These are phyloP conservation scores for Acrocephalus scirpaceus DNA, from an alignment of 2,797 vertebrate species.

Conservation along the genomic window DNA sequence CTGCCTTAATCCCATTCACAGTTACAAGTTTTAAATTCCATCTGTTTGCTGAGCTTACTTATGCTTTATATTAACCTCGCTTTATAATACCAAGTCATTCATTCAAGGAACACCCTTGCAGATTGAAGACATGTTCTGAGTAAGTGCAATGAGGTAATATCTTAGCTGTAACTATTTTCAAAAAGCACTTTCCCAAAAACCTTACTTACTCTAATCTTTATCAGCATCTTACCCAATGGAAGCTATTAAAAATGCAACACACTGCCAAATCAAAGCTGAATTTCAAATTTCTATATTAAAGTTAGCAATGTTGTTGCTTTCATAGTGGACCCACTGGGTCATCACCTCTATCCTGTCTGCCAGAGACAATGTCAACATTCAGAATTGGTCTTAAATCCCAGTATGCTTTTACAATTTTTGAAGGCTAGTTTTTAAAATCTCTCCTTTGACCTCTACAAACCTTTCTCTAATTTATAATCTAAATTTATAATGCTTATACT, in stretches of 20 bases:
- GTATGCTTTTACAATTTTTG: background rate
- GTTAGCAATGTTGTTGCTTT: background rate
- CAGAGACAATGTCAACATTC: background rate
- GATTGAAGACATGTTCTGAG: background rate
- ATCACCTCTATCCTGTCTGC: background rate
- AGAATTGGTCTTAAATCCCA: background rate
- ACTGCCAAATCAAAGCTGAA: background rate
- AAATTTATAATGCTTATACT: background rate
- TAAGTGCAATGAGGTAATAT: background rate
- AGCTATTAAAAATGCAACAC: background rate
- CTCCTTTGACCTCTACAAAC: background rate
- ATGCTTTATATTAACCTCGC: background rate
- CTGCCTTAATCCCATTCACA: conserved; percentile 63
- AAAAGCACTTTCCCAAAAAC: background rate
- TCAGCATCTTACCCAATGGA: background rate
- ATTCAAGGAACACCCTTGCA: background rate
- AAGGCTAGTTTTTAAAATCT: background rate
- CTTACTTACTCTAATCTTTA: background rate
- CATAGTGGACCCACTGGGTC: background rate
- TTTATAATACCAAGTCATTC: conserved; percentile 33
- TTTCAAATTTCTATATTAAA: background rate
- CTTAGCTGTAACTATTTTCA: background rate
- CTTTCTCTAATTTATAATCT: background rate
- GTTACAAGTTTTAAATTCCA: conserved; percentile 48
- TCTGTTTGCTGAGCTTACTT: conserved; percentile 55